These are phyloP conservation scores for Rattus norvegicus DNA, from an alignment of 2,113 vertebrate genomes.

Conservation along the genomic window DNA sequence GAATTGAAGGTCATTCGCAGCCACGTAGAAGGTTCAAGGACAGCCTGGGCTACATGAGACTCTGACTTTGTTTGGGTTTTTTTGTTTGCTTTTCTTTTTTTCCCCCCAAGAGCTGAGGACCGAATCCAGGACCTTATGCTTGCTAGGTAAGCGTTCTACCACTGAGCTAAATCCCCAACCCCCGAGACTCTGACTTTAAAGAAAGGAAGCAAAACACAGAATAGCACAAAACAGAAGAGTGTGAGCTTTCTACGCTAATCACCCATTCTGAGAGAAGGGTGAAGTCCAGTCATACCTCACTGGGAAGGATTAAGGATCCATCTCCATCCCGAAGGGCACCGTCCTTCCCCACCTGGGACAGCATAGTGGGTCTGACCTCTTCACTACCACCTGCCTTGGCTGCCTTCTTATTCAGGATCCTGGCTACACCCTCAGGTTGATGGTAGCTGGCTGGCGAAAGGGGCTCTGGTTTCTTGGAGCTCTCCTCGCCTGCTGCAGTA, in stretches of 20 bases:
- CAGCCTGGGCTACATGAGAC: not conserved
- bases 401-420: conserved; percentile 93
- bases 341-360: conserved; percentile 84
- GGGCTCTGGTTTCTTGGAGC: conserved; percentile 86
- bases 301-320: conserved; percentile 77
- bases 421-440: conserved; percentile 88
- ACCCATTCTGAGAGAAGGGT: not conserved
- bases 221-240: not conserved
- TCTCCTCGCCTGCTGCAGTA: conserved; percentile 84
- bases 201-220: not conserved
- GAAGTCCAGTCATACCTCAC: conserved; percentile 87
- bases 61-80: not conserved
- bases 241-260: not conserved
- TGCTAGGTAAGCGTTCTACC: too few species aligned
- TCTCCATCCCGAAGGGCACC: conserved; percentile 83
- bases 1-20: not conserved
- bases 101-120: too few species aligned
- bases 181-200: not conserved
- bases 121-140: too few species aligned
- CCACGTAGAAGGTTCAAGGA: not conserved
- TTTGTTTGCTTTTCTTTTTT: too few species aligned
- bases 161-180: too few species aligned
- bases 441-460: conserved; percentile 83
- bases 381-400: conserved; percentile 90
- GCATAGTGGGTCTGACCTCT: conserved; percentile 84